These are phyloP conservation scores for Pinna nobilis DNA, from an alignment of 1,140 invertebrate genomes.

Conservation along the genomic window DNA sequence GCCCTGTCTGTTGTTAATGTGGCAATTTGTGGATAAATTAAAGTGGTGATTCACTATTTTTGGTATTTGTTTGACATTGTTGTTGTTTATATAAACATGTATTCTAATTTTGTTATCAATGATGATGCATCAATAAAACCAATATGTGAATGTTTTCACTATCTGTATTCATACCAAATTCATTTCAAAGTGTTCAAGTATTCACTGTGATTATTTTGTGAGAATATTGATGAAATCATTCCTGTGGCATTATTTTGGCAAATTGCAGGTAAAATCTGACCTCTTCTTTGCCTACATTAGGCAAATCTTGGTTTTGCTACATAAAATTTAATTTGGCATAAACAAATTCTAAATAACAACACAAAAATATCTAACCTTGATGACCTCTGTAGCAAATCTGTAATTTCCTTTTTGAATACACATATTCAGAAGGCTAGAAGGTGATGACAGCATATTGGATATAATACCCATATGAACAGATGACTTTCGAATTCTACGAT, in stretches of 20 bases:
- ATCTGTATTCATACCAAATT: not conserved
- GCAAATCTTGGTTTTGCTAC: no score
- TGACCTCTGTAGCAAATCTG: constrained; percentile 67
- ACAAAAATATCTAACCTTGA: constrained; percentile 58
- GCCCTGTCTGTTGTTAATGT: no score
- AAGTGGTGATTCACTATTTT: not conserved
- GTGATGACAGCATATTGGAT: constrained; percentile 65
- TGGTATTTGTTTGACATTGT: not conserved
- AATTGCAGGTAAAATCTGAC: no score
- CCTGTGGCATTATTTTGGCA: no score
- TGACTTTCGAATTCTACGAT: constrained; percentile 3
- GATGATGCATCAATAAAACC: no score
- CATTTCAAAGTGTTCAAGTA: no score
- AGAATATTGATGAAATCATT: no score
- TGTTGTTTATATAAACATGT: not conserved
- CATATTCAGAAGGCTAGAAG: constrained; percentile 63
- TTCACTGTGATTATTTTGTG: no score
- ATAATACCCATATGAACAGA: constrained; percentile 53
- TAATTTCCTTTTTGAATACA: constrained; percentile 63
- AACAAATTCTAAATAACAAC: not conserved
- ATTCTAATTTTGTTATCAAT: no score
- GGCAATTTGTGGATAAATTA: not conserved
- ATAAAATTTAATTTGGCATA: not conserved
- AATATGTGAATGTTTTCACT: no score
- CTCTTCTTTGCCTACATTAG: no score